A percentile compares a stretch with the other conserved stretches of the same genome.
phyloP scores from a whole-genome alignment of 2,888 invertebrate species.

The Eurois occulta region DNA sequence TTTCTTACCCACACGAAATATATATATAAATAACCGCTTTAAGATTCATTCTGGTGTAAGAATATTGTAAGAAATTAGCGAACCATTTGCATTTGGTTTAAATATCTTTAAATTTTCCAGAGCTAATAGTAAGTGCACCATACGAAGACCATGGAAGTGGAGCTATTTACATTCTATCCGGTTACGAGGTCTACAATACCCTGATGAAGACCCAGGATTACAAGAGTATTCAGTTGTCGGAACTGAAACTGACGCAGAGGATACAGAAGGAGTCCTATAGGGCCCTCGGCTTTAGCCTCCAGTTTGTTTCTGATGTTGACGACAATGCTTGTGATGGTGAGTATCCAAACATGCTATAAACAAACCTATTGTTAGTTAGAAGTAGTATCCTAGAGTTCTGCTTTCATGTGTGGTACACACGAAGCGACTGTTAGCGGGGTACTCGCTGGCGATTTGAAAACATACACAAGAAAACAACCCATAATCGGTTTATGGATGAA shows the following conservation, averaged over 20 bases:
- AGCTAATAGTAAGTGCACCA: constrained; percentile 82
- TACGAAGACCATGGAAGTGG: constrained; percentile 76
- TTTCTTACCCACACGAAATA: no score
- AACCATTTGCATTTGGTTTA: no score
- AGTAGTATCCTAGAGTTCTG: background rate
- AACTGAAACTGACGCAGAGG: constrained; percentile 72
- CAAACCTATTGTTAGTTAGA: background rate
- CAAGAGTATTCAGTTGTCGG: constrained; percentile 61
- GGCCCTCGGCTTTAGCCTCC: constrained; percentile 79
- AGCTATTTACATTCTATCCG: constrained; percentile 80
- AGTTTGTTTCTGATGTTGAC: constrained; percentile 75
- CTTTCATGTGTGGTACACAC: background rate
- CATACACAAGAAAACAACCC: background rate
- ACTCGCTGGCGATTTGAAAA: background rate
- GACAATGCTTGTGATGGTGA: constrained; percentile 78
- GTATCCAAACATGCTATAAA: background rate
- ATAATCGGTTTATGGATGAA: background rate
- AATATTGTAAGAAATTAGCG: background rate
- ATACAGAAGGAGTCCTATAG: constrained; percentile 64
- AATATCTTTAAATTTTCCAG: constrained; percentile 69
- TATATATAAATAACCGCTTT: no score
- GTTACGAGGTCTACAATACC: constrained; percentile 70
- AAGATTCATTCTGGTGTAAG: no score
- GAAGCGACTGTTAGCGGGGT: background rate
- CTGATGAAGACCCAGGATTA: constrained; percentile 41